phyloP scores from a whole-genome alignment of 2,797 vertebrate species.

The Tachyglossus aculeatus region DNA sequence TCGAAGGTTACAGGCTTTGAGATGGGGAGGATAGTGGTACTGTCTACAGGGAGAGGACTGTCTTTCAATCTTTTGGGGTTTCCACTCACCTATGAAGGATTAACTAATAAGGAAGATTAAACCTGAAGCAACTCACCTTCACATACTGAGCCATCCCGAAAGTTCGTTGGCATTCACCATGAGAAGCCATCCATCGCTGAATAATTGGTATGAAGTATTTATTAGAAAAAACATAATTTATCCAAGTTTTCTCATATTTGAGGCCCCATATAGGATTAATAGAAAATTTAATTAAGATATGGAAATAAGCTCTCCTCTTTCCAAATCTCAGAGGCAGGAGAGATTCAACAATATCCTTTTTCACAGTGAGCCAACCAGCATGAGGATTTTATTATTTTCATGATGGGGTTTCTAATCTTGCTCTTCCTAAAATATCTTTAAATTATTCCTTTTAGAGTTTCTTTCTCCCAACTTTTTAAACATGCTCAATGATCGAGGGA shows the following conservation, averaged over 20 bases:
- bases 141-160: constrained; percentile 7
- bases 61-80: too few relatives aligned
- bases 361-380: constrained; percentile 56
- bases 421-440: too few relatives aligned
- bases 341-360: constrained; percentile 63
- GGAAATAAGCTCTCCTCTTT: constrained; percentile 73
- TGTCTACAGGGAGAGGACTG: too few relatives aligned
- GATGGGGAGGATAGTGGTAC: too few relatives aligned
- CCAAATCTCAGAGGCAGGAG: constrained; percentile 55
- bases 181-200: constrained; percentile 56
- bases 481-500: too few relatives aligned
- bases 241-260: constrained; percentile 68
- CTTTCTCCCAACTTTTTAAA: too few relatives aligned
- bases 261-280: constrained; percentile 75
- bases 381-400: constrained; percentile 52
- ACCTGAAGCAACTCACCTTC: not conserved
- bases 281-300: constrained; percentile 78
- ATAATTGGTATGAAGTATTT: constrained; percentile 71
- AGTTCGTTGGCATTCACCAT: constrained; percentile 58
- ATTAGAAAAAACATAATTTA: constrained; percentile 68
- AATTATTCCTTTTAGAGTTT: too few relatives aligned
- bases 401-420: too few relatives aligned
- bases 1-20: too few relatives aligned
- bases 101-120: too few relatives aligned
- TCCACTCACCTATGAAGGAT: too few relatives aligned